phyloP scores from a whole-genome alignment of 2,797 vertebrate genomes.

The Manis pentadactyla region DNA sequence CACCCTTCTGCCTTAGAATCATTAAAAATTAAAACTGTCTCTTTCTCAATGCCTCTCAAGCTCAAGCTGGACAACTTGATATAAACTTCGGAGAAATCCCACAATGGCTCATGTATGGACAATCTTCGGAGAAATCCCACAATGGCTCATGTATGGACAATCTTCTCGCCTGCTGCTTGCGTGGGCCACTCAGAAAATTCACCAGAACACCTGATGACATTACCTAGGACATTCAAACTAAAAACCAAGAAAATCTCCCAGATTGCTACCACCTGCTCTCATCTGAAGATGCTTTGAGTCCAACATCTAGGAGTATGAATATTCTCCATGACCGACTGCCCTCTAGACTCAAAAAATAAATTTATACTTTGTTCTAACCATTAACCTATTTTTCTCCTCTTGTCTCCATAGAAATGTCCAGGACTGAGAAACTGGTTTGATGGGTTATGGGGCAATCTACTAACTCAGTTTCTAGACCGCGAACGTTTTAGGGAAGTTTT shows the following conservation, averaged over 20 bases:
- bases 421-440: background rate
- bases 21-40: background rate
- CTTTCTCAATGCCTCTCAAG: background rate
- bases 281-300: background rate
- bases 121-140: background rate
- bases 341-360: background rate
- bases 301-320: constrained; percentile 14
- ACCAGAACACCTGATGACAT: background rate
- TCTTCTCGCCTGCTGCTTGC: background rate
- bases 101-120: background rate
- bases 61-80: background rate
- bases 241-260: background rate
- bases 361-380: background rate
- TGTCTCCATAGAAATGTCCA: background rate
- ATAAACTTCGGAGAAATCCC: background rate
- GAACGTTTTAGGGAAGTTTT: background rate
- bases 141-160: background rate
- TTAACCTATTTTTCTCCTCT: background rate
- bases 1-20: background rate
- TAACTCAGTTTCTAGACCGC: background rate
- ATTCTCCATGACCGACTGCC: background rate
- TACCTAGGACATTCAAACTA: background rate
- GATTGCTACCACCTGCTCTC: background rate
- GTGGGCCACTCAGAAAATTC: background rate
- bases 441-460: background rate